phyloP scores from a whole-genome alignment of 2,113 vertebrate species.

The Bagarius yarrelli region DNA sequence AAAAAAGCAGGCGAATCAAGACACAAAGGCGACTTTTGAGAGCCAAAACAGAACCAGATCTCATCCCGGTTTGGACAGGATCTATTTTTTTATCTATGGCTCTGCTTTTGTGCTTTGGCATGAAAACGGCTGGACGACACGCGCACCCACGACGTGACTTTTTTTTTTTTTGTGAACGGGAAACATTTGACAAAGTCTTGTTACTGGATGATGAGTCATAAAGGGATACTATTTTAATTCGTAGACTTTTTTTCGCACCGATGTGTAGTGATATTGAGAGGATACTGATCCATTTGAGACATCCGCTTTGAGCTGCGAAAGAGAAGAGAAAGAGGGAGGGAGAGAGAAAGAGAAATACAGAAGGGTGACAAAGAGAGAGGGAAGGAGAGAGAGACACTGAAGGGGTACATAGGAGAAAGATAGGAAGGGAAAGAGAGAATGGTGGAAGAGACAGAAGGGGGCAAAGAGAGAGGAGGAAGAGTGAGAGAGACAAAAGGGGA shows the following conservation, averaged over 20 bases:
- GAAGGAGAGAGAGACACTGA: no score
- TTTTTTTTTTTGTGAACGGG: slow-evolving; percentile 49
- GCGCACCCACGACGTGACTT: slow-evolving; percentile 39
- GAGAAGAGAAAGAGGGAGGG: background rate
- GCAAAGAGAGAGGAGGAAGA: no score
- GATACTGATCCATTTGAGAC: background rate
- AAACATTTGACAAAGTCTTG: background rate
- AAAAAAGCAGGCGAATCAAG: background rate
- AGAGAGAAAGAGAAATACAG: background rate
- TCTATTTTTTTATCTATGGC: slow-evolving; percentile 22
- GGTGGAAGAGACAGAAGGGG: no score
- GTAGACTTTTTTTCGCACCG: background rate
- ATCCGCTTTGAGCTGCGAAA: background rate
- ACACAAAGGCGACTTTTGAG: background rate
- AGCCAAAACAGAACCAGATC: no score
- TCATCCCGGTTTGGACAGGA: no score
- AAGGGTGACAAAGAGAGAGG: background rate
- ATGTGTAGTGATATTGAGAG: background rate
- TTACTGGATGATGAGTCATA: background rate
- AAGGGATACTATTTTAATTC: slow-evolving; percentile 12
- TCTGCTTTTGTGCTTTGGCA: slow-evolving; percentile 58
- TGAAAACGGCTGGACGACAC: slow-evolving; percentile 28
- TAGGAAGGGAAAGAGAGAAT: no score
- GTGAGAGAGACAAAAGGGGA: no score
- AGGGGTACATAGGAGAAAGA: no score